Percentiles rank a stretch among this genome's conserved stretches.
Evolutionary conservation across 2,113 vertebrate genomes (phyloP).

Genomic region (Strix uralensis): DNA sequence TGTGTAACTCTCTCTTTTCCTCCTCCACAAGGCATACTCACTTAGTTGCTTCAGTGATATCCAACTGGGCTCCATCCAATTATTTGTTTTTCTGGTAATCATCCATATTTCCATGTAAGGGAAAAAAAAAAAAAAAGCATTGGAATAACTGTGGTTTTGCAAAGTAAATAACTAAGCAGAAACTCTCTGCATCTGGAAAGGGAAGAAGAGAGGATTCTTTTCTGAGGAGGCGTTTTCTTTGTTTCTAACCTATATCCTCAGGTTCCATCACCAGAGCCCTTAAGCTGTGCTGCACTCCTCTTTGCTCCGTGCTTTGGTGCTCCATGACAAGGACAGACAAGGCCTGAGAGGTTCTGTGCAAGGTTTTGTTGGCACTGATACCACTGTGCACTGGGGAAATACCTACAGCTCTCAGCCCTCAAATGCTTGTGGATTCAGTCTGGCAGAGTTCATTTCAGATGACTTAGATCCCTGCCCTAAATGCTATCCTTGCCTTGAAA

Average conservation of each 20-base stretch:
- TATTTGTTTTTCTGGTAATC: constrained; percentile 60
- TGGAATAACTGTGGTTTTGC: constrained; percentile 41
- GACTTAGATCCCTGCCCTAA: not conserved
- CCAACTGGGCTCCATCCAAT: constrained; percentile 34
- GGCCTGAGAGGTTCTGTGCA: not conserved
- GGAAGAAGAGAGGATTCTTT: not conserved
- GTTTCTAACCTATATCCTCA: not conserved
- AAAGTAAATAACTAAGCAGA: constrained; percentile 30
- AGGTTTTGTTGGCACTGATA: not conserved
- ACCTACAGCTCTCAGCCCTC: not conserved
- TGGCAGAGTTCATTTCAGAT: not conserved
- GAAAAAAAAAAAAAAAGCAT: not conserved
- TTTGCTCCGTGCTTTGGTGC: not conserved
- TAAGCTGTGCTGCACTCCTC: not conserved
- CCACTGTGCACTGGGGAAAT: not conserved
- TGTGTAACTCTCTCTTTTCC: not conserved
- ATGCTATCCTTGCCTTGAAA: not conserved
- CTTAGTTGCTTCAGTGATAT: constrained; percentile 32
- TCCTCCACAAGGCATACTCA: constrained; percentile 9
- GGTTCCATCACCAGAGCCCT: not conserved
- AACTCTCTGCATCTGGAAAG: not conserved
- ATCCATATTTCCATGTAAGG: constrained; percentile 43
- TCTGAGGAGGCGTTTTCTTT: not conserved
- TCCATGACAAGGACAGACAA: not conserved
- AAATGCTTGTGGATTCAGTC: not conserved